Percentiles rank a stretch among this genome's conserved stretches.
Evolutionary conservation across 2,888 invertebrate species (phyloP).

Genomic region (Lepidochitona cinerea): DNA sequence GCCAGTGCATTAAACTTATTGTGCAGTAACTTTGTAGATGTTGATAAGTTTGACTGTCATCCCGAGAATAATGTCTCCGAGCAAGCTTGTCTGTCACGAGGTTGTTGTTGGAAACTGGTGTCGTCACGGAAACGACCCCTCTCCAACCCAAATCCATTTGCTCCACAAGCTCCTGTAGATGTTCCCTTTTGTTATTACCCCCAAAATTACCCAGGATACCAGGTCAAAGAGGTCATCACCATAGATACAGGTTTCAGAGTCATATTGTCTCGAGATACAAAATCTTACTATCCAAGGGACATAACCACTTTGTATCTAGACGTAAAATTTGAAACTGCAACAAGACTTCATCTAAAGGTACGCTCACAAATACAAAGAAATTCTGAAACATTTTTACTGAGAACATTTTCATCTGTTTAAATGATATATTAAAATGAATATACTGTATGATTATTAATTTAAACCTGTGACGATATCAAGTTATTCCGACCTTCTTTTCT

Average conservation of each 20-base stretch:
- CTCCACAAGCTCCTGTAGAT: constrained; percentile 26
- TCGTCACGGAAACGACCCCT: constrained; percentile 12
- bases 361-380: too few relatives aligned
- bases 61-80: constrained; percentile 34
- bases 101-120: constrained; percentile 46
- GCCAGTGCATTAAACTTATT: not conserved
- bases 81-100: constrained; percentile 34
- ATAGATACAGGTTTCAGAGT: constrained; percentile 32
- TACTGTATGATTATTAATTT: too few relatives aligned
- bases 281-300: constrained; percentile 40
- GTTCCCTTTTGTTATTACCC: constrained; percentile 51
- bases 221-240: constrained; percentile 16
- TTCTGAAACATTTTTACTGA: too few relatives aligned
- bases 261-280: constrained; percentile 26
- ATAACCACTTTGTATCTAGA: constrained; percentile 38
- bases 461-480: too few relatives aligned
- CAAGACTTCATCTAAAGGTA: constrained; percentile 49
- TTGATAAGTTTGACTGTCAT: constrained; percentile 49
- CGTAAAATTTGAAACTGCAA: constrained; percentile 40
- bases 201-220: constrained; percentile 37
- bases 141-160: not conserved
- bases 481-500: too few relatives aligned
- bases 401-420: too few relatives aligned
- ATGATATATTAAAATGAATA: too few relatives aligned
- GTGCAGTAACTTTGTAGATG: constrained; percentile 12